Base-by-base conservation (phyloP, 2,113 vertebrate species). In the Tympanuchus pallidicinctus region DNA sequence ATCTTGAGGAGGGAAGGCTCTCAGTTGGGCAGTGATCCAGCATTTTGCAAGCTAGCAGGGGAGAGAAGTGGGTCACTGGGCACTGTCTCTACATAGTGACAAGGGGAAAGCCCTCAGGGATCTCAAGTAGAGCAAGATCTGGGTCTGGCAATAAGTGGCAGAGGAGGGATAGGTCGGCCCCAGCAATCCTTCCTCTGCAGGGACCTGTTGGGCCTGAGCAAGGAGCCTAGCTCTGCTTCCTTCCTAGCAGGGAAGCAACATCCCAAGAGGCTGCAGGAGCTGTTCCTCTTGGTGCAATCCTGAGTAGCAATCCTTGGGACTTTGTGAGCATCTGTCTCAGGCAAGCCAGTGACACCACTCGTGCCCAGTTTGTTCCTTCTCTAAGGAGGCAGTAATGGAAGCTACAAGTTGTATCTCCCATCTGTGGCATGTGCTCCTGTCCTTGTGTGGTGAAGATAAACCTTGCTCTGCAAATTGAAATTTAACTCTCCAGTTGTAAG, bases 401-500 rank as follows among this genome's bases (percentile, higher is more conserved):
- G 83, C 77, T 48, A 24, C 67, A 76, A 54, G 83, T 92, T 86
- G 76, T 79, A n/a, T 61, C 80, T 86, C n/a, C 59, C 47, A 6
- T 19, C 43, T 22, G 15, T 4, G 0, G 27, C 3, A 1, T 34
- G 32, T 2, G 6, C 83, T 92, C 45, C 88, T 52, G 3, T 56
- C 93, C 90, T 64, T 70, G 94, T 92, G 38, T 0, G 1, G 78
- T 10, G 1, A 3, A 94, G 96, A 95, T 94, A 80, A 96, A 90
- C 77, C 64, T 67, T 1, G 0, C 78, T 90, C 71, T 71, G 74
- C 92, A 96, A 92, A 95, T 94, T 92, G 76, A 80, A 89, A 90
- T 95, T 82, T 57, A 90, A 74, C 70, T 87, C 84, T 60, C 86
- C 17, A 40, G 20, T 20, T 60, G 83, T 89, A 50, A 87, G 87